Base-by-base conservation (phyloP, 2,888 invertebrate species). In the Neoitamus cyanurus region DNA sequence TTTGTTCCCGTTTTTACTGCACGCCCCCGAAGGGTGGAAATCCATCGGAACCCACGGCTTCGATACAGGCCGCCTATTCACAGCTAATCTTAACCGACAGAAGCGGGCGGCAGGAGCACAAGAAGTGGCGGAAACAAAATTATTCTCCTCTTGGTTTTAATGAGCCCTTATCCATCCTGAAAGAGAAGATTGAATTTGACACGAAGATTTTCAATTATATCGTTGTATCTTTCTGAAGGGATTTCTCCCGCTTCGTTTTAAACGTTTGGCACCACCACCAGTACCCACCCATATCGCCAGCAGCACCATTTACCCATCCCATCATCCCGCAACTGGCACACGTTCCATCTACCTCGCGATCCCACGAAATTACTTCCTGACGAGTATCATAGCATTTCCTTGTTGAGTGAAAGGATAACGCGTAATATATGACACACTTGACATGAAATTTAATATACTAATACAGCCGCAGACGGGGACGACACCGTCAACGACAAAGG, bases 141-240 rank as follows among this genome's bases (percentile, higher is more conserved):
- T 82, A 82, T 37, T 37, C 31, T 37, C 82, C 82, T 37, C 69
- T 69, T 68, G 37, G 82, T 82, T 69, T 82, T 82, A 82, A 82
- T 69, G 69, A 69, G 68, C 82, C 82, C 69, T 69, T 69, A 69
- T 69, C 69, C 82, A 58, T 82, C 68, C 37, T 69, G 69, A 69
- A 69, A 37, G 69, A 82, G 69, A 28, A 85, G 83, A 85, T 84
- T 85, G 84, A 78, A 85, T 85, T 84, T 85, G 85, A 85, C 85
- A 85, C 75, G 83, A 83, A 77, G 85, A 85, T 85, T 82, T 85
- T 85, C 85, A 85, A 85, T 85, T 85, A 85, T 85, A 72, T 84
- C 73, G 83, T 46, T 70, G 69, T 46, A 82, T 82, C 82, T 28
- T 82, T 69, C 28, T 69, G n/a, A 78, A 58, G 58, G 58, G 42